Conservation (phyloP, 1,140 invertebrate genomes). For the Drosophila kurseongensis region DNA sequence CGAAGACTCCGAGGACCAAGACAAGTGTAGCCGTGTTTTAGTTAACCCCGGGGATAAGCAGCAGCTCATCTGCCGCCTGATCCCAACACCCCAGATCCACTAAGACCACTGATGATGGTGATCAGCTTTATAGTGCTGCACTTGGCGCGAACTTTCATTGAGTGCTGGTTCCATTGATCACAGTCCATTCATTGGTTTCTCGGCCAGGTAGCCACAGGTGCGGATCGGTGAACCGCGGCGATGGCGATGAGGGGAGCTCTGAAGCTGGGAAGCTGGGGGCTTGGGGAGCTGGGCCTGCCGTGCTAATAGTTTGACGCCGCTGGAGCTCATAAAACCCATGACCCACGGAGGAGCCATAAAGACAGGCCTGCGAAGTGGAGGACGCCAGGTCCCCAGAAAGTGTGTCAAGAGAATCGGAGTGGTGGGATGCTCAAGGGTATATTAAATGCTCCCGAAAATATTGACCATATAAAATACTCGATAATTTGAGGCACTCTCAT, state of each 20-base stretch:
- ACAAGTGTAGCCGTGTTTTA: slow-evolving; percentile 46
- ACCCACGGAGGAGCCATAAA: slow-evolving; percentile 2
- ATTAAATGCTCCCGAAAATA: no score
- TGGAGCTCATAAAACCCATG: slow-evolving; percentile 32
- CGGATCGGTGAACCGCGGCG: not conserved
- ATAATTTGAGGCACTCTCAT: no score
- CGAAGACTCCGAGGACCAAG: not conserved
- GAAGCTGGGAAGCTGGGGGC: no score
- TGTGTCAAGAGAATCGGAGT: not conserved
- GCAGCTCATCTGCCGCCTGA: slow-evolving; percentile 22
- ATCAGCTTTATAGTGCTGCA: slow-evolving; percentile 9
- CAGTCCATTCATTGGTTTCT: slow-evolving; percentile 23
- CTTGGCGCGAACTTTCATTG: slow-evolving; percentile 40
- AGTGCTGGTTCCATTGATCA: slow-evolving; percentile 26
- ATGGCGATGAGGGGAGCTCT: no score
- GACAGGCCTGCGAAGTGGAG: no score
- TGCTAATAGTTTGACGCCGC: slow-evolving; percentile 61
- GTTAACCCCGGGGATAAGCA: slow-evolving; percentile 41
- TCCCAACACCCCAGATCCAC: not conserved
- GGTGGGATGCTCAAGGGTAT: not conserved
- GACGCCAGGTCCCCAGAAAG: not conserved
- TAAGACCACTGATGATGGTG: not conserved
- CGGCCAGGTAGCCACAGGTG: slow-evolving; percentile 16
- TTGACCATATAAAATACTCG: no score
- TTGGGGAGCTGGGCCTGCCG: slow-evolving; percentile 1